Conservation (phyloP, 1,140 invertebrate species). For the Drosophila elegans region DNA sequence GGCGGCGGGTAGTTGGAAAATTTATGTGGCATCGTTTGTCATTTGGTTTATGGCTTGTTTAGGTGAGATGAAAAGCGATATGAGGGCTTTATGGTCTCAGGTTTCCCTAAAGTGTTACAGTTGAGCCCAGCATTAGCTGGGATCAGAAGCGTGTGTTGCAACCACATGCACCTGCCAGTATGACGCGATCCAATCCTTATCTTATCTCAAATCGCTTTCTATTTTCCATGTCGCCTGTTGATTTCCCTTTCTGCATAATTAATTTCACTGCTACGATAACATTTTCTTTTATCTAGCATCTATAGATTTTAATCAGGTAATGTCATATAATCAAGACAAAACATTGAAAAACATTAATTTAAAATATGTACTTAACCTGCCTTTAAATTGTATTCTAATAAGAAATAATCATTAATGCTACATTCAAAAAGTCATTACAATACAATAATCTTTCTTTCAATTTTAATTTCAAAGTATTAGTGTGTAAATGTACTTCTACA, state of each 20-base stretch:
- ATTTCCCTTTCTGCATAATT: constrained; percentile 9
- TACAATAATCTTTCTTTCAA: no score
- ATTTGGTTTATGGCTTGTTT: constrained; percentile 81
- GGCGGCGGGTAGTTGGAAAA: constrained; percentile 41
- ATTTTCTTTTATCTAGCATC: neutral
- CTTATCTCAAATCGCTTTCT: constrained; percentile 28
- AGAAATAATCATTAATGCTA: no score
- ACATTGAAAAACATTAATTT: neutral
- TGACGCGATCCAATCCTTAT: constrained; percentile 5
- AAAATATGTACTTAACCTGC: no score
- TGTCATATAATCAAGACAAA: neutral
- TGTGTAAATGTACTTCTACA: neutral
- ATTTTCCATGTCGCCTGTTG: constrained; percentile 12
- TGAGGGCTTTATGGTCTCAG: constrained; percentile 28
- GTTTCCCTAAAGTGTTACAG: constrained; percentile 10
- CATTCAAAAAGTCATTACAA: no score
- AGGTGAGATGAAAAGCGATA: constrained; percentile 50
- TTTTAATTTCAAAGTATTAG: no score
- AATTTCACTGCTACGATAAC: neutral
- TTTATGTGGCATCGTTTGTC: constrained; percentile 79
- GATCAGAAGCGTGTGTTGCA: constrained; percentile 7
- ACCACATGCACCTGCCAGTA: constrained; percentile 4
- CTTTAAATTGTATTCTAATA: no score
- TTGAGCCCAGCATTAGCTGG: neutral
- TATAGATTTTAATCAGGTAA: neutral